Percentiles rank a stretch among this genome's conserved stretches.
These are phyloP conservation scores for Musca vetustissima DNA, from an alignment of 1,140 invertebrate genomes.

Conservation along the genomic window DNA sequence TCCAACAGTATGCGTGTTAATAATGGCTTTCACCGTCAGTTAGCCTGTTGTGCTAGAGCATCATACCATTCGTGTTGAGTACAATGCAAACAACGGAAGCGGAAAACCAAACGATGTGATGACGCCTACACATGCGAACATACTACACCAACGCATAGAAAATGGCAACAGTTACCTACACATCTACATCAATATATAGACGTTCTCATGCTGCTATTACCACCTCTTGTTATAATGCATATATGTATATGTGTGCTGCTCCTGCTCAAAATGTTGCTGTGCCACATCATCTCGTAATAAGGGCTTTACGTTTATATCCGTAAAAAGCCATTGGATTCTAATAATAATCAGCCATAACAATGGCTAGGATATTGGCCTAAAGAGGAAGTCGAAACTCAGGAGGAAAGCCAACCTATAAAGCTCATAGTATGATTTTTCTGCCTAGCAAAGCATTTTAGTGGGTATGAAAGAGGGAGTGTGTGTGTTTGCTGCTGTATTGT, in stretches of 20 bases:
- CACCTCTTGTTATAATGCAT: too few species aligned
- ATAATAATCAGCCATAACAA: conserved; percentile 18
- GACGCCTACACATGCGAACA: background rate
- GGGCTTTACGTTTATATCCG: background rate
- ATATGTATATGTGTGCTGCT: background rate
- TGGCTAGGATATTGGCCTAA: background rate
- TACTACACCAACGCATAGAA: too few species aligned
- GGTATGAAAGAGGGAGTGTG: too few species aligned
- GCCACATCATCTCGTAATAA: conserved; percentile 8
- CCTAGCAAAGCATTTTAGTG: conserved; percentile 23
- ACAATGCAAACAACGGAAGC: conserved; percentile 17
- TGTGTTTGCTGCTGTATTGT: background rate
- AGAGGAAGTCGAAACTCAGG: background rate
- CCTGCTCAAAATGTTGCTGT: background rate
- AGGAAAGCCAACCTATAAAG: background rate
- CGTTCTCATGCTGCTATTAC: too few species aligned
- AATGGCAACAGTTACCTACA: too few species aligned
- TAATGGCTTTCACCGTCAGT: background rate
- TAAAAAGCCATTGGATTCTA: conserved; percentile 8
- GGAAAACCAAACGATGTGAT: conserved; percentile 24
- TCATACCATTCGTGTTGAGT: background rate
- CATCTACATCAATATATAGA: too few species aligned
- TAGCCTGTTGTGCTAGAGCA: background rate
- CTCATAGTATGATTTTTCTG: background rate
- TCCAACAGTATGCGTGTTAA: conserved; percentile 20